Evolutionary conservation across 2,113 vertebrate species (phyloP).

Genomic region (Hirundichthys speculiger): DNA sequence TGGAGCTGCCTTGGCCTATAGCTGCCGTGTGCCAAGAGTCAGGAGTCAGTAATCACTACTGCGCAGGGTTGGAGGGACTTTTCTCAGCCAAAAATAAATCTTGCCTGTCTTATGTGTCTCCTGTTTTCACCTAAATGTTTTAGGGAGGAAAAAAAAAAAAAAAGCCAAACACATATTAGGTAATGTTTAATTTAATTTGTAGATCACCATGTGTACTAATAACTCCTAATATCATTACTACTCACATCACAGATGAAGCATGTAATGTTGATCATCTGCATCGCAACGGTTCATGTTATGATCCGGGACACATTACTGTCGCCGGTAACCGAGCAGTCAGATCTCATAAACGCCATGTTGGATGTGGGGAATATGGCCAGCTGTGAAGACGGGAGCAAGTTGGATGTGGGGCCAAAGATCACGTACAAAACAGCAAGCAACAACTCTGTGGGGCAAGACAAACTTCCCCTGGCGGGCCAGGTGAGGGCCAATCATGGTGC

Average conservation of each 20-base stretch:
- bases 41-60: conserved; percentile 57
- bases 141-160: too few species aligned
- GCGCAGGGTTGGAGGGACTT: conserved; percentile 21
- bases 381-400: neutral
- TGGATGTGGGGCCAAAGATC: too few species aligned
- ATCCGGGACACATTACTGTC: neutral
- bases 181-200: conserved; percentile 2
- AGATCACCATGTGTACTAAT: neutral
- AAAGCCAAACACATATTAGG: neutral
- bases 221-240: neutral
- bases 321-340: neutral
- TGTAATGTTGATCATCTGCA: neutral
- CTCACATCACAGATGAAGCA: neutral
- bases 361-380: neutral
- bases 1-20: conserved; percentile 41
- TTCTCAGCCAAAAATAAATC: conserved; percentile 49
- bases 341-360: neutral
- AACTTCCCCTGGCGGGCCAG: too few species aligned
- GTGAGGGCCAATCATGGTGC: too few species aligned
- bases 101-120: conserved; percentile 40
- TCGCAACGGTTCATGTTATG: neutral
- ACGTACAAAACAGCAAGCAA: neutral
- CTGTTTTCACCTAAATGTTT: neutral
- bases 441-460: too few species aligned
- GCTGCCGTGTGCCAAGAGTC: conserved; percentile 38